Base-by-base conservation (phyloP, 2,113 vertebrate species). In the Sapayoa aenigma region DNA sequence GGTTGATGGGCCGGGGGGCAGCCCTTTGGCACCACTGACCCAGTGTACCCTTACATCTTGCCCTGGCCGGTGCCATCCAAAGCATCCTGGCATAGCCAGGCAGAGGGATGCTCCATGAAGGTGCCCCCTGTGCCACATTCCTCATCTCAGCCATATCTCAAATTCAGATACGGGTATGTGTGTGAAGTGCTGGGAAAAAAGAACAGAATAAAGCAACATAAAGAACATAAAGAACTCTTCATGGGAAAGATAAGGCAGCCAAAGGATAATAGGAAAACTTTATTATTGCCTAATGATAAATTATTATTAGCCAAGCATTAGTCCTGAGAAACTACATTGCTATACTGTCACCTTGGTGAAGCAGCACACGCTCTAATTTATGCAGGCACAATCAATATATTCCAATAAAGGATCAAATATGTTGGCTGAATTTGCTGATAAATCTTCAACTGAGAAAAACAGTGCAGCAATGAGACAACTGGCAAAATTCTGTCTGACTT, bases 21-120 rank as follows among this genome's bases (percentile, higher is more conserved):
- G n/a, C 44, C 11, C 69, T 5, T 1, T 0, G 21, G 39, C 67
- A 35, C 33, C 0, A 0, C 1, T 0, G 0, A 59, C 30, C 18
- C 0, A 0, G 9, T 0, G 0, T n/a, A 47, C 41, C 47, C 44
- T 1, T 1, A 24, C 1, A 1, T 33, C 56, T 52, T 1, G 0
- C 19, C 35, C 44, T 2, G 2, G 5, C 28, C 0, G 0, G 20
- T 7, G 47, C 7, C 31, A 41, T 31, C 71, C 5, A 2, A 67
- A 75, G 39, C 52, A 49, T 44, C 33, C 31, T 17, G 50, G n/a
- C 56, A 79, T 0, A 10, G 24, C 63, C 1, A 2, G 33, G 24
- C 5, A 3, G 13, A 31, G 39, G 24, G 21, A 9, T 18, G 25
- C 24, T 53, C 37, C 0, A 0, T 0, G 3, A 15, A 3, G 7